Evolutionary conservation across 1,140 invertebrate genomes (phyloP).

Genomic region (Eulimnadia texana): DNA sequence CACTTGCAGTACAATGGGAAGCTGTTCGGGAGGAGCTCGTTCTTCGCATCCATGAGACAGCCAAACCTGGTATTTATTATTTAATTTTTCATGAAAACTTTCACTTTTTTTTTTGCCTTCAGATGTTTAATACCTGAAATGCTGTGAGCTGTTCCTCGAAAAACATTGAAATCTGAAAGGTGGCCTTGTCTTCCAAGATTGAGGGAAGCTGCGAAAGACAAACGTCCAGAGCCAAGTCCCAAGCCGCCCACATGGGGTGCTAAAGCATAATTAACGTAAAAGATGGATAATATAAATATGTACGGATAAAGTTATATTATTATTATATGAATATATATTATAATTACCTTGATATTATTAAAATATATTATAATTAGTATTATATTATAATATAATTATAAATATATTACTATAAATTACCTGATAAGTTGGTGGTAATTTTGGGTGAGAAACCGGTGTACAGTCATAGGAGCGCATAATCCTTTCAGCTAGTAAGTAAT

Average conservation of each 20-base stretch:
- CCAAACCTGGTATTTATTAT: conserved; percentile 42
- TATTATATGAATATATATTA: too few species aligned
- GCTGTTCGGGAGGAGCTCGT: conserved; percentile 76
- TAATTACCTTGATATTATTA: too few species aligned
- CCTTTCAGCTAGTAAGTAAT: conserved; percentile 90
- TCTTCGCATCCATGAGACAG: conserved; percentile 61
- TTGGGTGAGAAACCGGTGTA: conserved; percentile 78
- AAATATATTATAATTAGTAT: neutral
- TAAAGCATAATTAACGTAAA: conserved; percentile 16
- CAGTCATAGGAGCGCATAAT: conserved; percentile 95
- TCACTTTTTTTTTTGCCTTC: neutral
- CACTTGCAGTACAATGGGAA: conserved; percentile 96
- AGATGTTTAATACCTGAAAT: conserved; percentile 55
- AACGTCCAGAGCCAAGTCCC: conserved; percentile 91
- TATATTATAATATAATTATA: conserved; percentile 1
- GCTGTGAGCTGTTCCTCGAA: conserved; percentile 97
- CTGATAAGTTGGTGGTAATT: conserved; percentile 77
- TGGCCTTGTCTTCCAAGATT: conserved; percentile 40
- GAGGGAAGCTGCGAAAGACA: conserved; percentile 75
- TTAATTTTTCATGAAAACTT: conserved; percentile 5
- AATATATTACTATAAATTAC: conserved; percentile 28
- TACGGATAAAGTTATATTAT: too few species aligned
- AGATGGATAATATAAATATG: conserved; percentile 3
- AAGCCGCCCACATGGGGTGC: conserved; percentile 87
- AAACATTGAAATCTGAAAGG: conserved; percentile 69